Base-by-base conservation (phyloP, 2,888 invertebrate genomes). In the Phyllotreta cruciferae region DNA sequence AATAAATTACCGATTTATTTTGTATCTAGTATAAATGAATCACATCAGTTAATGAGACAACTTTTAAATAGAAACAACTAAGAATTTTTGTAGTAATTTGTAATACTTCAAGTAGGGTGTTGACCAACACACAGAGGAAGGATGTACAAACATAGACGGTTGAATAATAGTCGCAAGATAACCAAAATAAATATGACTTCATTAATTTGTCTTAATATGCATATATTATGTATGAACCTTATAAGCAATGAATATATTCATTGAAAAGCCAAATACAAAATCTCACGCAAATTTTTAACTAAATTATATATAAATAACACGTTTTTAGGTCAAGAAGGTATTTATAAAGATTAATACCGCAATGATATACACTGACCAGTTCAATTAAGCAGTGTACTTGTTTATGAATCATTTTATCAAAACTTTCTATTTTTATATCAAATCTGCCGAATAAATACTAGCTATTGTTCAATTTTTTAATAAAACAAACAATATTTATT, bases 151-250 rank as follows among this genome's bases (percentile, higher is more conserved):
- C 24, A 58, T 39, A 58, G 62, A 53, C 54, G 53, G 53, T 54
- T 10, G 41, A 49, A 35, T 54, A 60, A 55, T 44, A 44, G 42
- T 49, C 53, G 58, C 49, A 63, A 63, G 63, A 58, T 45, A 14
- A 63, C 64, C 36, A 66, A 68, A 70, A 70, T 70, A 70, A 68
- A 63, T 55, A 68, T 70, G 70, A 70, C 68, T 68, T 70, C 70
- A 70, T 63, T 63, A 53, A 49, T 54, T 63, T 49, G 53, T 37
- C 54, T 50, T 47, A 56, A 60, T 60, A 68, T 70, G 63, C 64
- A 64, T 66, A 66, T 55, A 66, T 62, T 50, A 66, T 61, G 62
- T n/a, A 57, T 37, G 50, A 64, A 61, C 52, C 56, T 60, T 56
- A 56, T 24, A 56, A 56, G 24, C 24, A 24, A 24, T 24, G 24